Evolutionary conservation across 2,113 vertebrate species (phyloP), one percentile per base, ranked within the genome.

Genomic region (Hippocampus guttulatus): DNA sequence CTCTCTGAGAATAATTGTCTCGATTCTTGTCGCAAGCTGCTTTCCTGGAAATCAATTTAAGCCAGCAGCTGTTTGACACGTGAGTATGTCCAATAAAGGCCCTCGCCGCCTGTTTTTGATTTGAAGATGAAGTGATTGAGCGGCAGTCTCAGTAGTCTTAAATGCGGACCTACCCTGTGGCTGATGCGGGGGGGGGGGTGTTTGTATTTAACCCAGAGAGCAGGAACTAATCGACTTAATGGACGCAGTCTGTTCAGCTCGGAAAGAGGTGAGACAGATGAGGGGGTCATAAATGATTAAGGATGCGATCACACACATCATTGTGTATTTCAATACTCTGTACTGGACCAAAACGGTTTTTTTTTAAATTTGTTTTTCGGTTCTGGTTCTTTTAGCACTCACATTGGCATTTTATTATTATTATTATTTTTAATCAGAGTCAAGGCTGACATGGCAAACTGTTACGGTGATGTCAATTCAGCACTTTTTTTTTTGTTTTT

Each of bases 211-310:
- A 40, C 14, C 51, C 30, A 54, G 45, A 54, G 51, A 64, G 70
- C 15, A 30, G 23, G 25, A 57, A 55, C 3, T 20, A 70, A 54
- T 12, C 9, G 6, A 64, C 61, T 27, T 55, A 23, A 49, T 21
- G 45, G 20, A 70, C 54, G 66, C 66, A 67, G 52, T 69, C 67
- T 66, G 64, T 82, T 57, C 65, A 63, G 66, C 41, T 75, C 51
- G 67, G 66, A 67, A 80, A 74, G 74, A 3, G 8, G 49, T 20
- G 49, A 20, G 18, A 20, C 18, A 51, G 49, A 51, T 51, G 49
- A 51, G 49, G 16, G 16, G 49, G 15, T 20, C 5, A 51, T 51
- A 16, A 51, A 51, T 51, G 16, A 51, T 20, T 51, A 20, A 51
- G 16, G 49, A 16, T 51, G 49, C 18, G 1, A 6, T 51, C 49